Percentiles rank a stretch among this genome's conserved stretches.
Evolutionary conservation across 2,888 invertebrate species (phyloP).

Genomic region (Idaea biselata): DNA sequence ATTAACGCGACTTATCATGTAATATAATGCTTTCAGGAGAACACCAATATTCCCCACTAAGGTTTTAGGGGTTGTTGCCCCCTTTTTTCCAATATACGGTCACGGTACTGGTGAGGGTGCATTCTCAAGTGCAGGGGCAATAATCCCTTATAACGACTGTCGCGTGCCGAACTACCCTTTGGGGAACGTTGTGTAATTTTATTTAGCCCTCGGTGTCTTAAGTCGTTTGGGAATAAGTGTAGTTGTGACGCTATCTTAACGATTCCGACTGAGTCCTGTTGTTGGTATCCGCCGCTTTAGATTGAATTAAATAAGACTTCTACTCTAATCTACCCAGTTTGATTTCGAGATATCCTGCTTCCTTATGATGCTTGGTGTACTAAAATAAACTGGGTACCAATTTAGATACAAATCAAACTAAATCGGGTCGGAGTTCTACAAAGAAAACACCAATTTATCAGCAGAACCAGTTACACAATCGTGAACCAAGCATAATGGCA

Average conservation of each 20-base stretch:
- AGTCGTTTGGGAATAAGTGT: constrained; percentile 45
- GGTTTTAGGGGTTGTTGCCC: constrained; percentile 55
- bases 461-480: constrained; percentile 45
- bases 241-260: constrained; percentile 49
- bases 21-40: constrained; percentile 65
- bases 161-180: constrained; percentile 51
- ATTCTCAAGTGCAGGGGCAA: constrained; percentile 66
- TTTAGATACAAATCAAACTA: constrained; percentile 8
- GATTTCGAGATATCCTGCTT: not conserved
- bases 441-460: constrained; percentile 49
- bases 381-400: constrained; percentile 5
- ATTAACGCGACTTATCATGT: constrained; percentile 66
- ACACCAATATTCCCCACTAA: constrained; percentile 69
- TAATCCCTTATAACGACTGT: constrained; percentile 68
- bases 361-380: constrained; percentile 5
- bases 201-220: constrained; percentile 46
- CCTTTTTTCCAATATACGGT: constrained; percentile 56
- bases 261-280: constrained; percentile 30
- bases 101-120: constrained; percentile 60
- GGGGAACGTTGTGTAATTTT: constrained; percentile 61
- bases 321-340: not conserved
- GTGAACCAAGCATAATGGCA: constrained; percentile 61
- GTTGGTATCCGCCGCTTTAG: constrained; percentile 11
- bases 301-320: not conserved
- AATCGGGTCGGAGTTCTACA: constrained; percentile 7